Percentiles rank a stretch among this genome's conserved stretches.
Conservation (phyloP, 1,140 invertebrate species). For the Anoplophora glabripennis region DNA sequence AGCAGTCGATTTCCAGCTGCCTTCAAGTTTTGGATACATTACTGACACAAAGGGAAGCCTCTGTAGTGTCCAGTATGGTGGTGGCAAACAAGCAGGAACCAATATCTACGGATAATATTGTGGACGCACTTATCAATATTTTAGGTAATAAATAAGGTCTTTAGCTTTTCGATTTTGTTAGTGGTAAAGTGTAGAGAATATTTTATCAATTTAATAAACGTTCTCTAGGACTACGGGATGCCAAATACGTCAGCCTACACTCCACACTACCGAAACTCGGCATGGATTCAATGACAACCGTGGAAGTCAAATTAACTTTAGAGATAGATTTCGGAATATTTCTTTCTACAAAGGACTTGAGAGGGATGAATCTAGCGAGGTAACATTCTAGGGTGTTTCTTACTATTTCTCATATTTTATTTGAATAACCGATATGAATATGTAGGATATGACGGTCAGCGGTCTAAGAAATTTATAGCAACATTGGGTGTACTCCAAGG, state of each 20-base stretch:
- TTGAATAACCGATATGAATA: too few species aligned
- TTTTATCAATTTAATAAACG: background rate
- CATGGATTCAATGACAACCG: conserved; percentile 86
- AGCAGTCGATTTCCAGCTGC: conserved; percentile 80
- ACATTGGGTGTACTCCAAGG: too few species aligned
- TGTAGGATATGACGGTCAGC: too few species aligned
- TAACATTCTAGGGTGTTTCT: too few species aligned
- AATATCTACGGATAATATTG: conserved; percentile 57
- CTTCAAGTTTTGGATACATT: conserved; percentile 67
- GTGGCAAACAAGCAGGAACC: conserved; percentile 67
- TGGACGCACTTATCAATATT: conserved; percentile 63
- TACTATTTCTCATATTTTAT: too few species aligned
- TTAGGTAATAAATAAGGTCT: conserved; percentile 47
- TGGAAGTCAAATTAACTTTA: conserved; percentile 71
- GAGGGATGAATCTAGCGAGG: conserved; percentile 47
- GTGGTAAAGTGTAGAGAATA: too few species aligned
- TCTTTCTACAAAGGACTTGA: conserved; percentile 59
- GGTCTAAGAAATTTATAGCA: too few species aligned
- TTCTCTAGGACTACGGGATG: conserved; percentile 18
- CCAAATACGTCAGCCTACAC: conserved; percentile 55
- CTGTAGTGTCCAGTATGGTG: conserved; percentile 76
- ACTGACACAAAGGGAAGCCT: conserved; percentile 58
- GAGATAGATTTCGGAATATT: conserved; percentile 63
- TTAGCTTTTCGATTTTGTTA: background rate
- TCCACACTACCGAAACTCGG: conserved; percentile 78